A percentile compares a stretch with the other conserved stretches of the same genome.
These are phyloP conservation scores for Furcifer pardalis DNA, from an alignment of 2,797 vertebrate genomes.

Conservation along the genomic window DNA sequence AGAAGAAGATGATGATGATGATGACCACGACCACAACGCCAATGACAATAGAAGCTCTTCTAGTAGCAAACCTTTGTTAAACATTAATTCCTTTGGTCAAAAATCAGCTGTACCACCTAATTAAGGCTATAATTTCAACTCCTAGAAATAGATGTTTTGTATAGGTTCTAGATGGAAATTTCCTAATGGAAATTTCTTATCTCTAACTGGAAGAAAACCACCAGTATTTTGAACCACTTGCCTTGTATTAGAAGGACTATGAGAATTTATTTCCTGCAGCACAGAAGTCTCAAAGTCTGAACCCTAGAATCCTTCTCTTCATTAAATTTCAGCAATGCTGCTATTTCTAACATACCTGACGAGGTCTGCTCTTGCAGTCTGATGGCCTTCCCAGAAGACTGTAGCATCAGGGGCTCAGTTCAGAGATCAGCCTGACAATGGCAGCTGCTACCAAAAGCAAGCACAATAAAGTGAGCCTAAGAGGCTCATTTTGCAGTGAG, in stretches of 20 bases:
- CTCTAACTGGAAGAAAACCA: no score
- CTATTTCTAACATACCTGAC: not conserved
- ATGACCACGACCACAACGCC: no score
- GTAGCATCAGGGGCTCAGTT: not conserved
- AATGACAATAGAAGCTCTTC: not conserved
- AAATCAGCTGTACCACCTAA: no score
- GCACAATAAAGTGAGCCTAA: slow-evolving; percentile 6
- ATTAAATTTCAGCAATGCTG: not conserved
- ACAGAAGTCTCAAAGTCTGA: not conserved
- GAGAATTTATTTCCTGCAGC: not conserved
- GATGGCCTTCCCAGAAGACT: not conserved
- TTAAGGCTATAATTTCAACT: no score
- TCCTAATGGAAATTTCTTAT: no score
- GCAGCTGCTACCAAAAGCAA: not conserved
- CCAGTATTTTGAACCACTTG: no score
- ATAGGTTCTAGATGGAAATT: no score
- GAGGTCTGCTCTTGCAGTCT: not conserved
- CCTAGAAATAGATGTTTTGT: no score
- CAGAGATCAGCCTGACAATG: slow-evolving; percentile 7
- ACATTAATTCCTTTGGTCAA: no score
- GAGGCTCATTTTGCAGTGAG: slow-evolving; percentile 13
- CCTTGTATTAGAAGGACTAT: no score
- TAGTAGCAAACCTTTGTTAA: no score
- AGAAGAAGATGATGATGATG: no score
- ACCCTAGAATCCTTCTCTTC: not conserved